Conservation (phyloP, 2,797 vertebrate genomes). For the Masticophis lateralis region DNA sequence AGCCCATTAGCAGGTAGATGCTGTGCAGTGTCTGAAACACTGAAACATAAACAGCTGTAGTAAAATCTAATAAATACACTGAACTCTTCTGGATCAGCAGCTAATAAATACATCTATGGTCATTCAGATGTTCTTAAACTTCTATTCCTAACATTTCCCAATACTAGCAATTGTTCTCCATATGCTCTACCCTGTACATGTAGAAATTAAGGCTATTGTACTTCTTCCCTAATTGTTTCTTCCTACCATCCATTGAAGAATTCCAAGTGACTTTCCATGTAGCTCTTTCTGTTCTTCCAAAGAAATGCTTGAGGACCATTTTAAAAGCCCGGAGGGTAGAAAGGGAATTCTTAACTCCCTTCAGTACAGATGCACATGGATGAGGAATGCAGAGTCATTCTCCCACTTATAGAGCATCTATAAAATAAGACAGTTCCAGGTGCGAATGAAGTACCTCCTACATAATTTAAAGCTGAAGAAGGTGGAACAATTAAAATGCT, state of each 20-base stretch:
- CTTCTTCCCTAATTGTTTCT: background rate
- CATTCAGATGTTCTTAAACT: background rate
- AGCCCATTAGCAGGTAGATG: background rate
- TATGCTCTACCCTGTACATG: background rate
- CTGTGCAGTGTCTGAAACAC: background rate
- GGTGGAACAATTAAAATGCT: background rate
- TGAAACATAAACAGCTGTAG: background rate
- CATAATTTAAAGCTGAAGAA: background rate
- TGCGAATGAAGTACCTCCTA: background rate
- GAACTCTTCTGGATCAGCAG: background rate
- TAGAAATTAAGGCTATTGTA: background rate
- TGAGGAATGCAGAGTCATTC: background rate
- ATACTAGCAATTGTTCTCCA: background rate
- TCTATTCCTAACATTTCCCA: background rate
- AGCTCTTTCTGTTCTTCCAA: background rate
- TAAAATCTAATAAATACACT: background rate
- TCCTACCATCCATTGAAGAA: background rate
- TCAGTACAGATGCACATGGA: background rate
- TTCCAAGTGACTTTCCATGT: background rate
- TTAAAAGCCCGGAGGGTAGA: background rate
- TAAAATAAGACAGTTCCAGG: background rate
- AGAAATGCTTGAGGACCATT: background rate
- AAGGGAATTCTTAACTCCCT: background rate
- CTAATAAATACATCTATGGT: background rate
- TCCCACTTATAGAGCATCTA: background rate